phyloP scores from a whole-genome alignment of 1,140 invertebrate genomes.

The Zophobas morio region DNA sequence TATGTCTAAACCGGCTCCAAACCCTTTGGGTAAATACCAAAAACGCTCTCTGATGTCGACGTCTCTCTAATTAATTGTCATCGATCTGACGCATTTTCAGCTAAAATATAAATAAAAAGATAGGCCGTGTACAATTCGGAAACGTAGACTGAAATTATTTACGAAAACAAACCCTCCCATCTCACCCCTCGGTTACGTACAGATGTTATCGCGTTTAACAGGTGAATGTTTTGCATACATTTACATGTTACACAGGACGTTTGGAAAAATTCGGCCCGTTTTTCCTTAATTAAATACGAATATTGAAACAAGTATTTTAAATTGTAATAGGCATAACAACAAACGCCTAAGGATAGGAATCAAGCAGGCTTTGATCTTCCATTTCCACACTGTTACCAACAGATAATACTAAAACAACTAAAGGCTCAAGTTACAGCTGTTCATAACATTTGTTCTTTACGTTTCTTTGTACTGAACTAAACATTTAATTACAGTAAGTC shows the following conservation, averaged over 20 bases:
- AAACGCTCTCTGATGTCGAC: conserved; percentile 26
- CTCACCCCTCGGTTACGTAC: not conserved
- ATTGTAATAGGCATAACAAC: conserved; percentile 35
- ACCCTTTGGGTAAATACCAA: conserved; percentile 32
- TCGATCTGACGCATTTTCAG: not conserved
- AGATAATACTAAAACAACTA: conserved; percentile 47
- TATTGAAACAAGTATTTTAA: conserved; percentile 32
- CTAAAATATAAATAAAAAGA: not conserved
- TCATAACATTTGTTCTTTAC: conserved; percentile 47
- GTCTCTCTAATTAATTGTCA: conserved; percentile 38
- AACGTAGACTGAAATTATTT: conserved; percentile 2
- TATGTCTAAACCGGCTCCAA: conserved; percentile 17
- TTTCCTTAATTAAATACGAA: conserved; percentile 25
- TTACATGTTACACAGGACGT: conserved; percentile 2
- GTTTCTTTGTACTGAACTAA: conserved; percentile 42
- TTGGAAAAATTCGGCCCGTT: not conserved
- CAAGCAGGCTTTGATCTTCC: conserved; percentile 53
- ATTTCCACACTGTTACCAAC: conserved; percentile 50
- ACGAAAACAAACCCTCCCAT: conserved; percentile 13
- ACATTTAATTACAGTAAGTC: conserved; percentile 45
- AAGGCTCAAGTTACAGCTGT: conserved; percentile 44
- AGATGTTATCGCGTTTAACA: conserved; percentile 23
- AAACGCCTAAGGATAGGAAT: conserved; percentile 32
- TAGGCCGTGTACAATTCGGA: not conserved
- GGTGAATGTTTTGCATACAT: conserved; percentile 25